A percentile compares a stretch with the other conserved stretches of the same genome.
phyloP scores from a whole-genome alignment of 2,888 invertebrate species.

The Melanostoma scalare region DNA sequence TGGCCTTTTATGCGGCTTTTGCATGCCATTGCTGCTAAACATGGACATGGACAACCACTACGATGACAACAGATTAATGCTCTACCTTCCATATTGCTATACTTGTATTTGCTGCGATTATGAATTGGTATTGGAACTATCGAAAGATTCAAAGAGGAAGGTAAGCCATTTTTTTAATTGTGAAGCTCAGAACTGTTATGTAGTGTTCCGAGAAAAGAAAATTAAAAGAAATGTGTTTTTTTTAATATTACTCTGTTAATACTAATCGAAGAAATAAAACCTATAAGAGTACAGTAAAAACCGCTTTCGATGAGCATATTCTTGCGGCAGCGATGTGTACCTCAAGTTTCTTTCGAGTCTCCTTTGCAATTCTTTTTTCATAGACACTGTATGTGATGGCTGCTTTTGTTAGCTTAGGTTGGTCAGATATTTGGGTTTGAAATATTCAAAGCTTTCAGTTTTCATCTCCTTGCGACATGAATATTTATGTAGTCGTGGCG shows the following conservation, averaged over 20 bases:
- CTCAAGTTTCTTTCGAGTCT: constrained; percentile 1
- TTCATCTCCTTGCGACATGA: constrained; percentile 10
- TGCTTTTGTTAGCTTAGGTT: constrained; percentile 67
- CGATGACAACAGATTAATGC: constrained; percentile 62
- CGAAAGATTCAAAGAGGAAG: no score
- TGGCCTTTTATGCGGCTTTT: constrained; percentile 60
- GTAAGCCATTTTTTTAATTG: no score
- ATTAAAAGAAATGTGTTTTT: no score
- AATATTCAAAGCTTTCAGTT: constrained; percentile 48
- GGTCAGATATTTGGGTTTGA: constrained; percentile 66
- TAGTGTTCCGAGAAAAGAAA: no score
- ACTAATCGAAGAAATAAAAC: not conserved
- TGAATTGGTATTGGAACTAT: not conserved
- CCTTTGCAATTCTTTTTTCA: constrained; percentile 29
- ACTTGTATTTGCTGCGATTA: constrained; percentile 13
- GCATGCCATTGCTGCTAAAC: constrained; percentile 32
- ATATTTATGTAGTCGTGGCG: constrained; percentile 14
- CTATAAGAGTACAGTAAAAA: no score
- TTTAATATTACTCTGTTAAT: no score
- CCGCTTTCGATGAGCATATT: not conserved
- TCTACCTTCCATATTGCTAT: constrained; percentile 49
- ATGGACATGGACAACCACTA: constrained; percentile 21
- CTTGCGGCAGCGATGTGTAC: not conserved
- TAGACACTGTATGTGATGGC: constrained; percentile 39
- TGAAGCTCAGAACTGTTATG: no score